Conservation (phyloP, 2,888 invertebrate species). For the Herminia tarsipennalis region DNA sequence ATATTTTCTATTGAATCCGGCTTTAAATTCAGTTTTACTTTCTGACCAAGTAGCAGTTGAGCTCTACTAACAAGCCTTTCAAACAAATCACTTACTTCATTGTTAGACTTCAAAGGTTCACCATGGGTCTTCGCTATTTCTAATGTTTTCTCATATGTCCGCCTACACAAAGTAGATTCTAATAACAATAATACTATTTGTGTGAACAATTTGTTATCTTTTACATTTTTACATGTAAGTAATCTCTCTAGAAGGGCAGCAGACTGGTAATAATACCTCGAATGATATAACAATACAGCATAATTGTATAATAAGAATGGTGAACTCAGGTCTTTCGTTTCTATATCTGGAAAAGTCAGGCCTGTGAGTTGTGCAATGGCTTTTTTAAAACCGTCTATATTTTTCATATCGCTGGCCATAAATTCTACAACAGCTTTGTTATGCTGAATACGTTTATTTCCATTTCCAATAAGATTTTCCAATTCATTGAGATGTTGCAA, state of each 20-base stretch:
- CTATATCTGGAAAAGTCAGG: slow-evolving; percentile 75
- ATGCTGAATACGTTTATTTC: slow-evolving; percentile 91
- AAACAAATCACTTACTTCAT: slow-evolving; percentile 66
- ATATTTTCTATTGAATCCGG: slow-evolving; percentile 76
- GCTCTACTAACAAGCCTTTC: slow-evolving; percentile 75
- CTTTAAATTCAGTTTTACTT: slow-evolving; percentile 62
- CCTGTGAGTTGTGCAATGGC: slow-evolving; percentile 87
- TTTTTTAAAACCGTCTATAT: slow-evolving; percentile 90
- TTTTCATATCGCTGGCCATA: slow-evolving; percentile 89
- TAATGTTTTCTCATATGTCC: slow-evolving; percentile 74
- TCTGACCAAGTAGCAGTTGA: slow-evolving; percentile 67
- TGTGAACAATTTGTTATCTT: slow-evolving; percentile 69
- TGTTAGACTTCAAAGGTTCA: slow-evolving; percentile 65
- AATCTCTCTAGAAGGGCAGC: slow-evolving; percentile 73
- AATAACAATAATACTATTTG: slow-evolving; percentile 70
- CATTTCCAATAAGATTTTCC: slow-evolving; percentile 83
- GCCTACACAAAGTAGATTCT: slow-evolving; percentile 75
- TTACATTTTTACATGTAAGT: slow-evolving; percentile 65
- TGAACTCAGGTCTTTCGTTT: slow-evolving; percentile 65
- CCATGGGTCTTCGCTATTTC: slow-evolving; percentile 71
- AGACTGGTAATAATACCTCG: slow-evolving; percentile 90
- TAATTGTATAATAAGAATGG: slow-evolving; percentile 90
- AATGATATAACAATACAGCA: slow-evolving; percentile 91
- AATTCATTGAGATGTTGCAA: slow-evolving; percentile 88
- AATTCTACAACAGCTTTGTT: slow-evolving; percentile 95